Evolutionary conservation across 2,797 vertebrate species (phyloP), one percentile per base, ranked within the genome.

Genomic region (Pseudochromis fuscus): DNA sequence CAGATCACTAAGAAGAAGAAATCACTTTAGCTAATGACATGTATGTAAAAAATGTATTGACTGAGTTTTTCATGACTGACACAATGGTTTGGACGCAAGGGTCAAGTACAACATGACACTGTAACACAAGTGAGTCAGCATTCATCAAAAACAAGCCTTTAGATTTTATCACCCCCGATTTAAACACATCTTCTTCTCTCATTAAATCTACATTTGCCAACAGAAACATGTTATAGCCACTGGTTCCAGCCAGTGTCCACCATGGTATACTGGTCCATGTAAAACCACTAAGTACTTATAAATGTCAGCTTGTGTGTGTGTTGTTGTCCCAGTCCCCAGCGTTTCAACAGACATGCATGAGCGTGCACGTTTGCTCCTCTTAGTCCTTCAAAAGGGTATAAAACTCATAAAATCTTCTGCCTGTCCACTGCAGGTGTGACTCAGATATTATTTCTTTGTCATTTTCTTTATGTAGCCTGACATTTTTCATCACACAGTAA

Each of bases 401-500:
- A 5, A 19, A 67, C 51, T 57, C 59, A 83, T 83, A 52, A 76
- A 75, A 27, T 10, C 24, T 23, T 23, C 37, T 53, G n/a, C 31
- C 42, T 48, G 27, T 69, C 58, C 67, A 15, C 23, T 49, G 2
- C 28, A 19, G 7, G 18, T 9, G 23, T 27, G 65, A 77, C 60
- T 67, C 51, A 0, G 12, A 16, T 61, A 46, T 61, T 3, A 31
- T 66, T 57, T 60, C 35, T 55, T 66, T 72, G 38, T 76, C 60
- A 57, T 66, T 61, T 71, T 65, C 56, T 77, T 67, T 48, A 76
- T 65, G 48, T 44, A 44, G 48, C 45, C 18, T 67, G 72, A 71
- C 78, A 79, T 64, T 58, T 77, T 68, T 79, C 65, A 77, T 81
- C 27, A 52, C 42, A 63, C 62, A 69, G 33, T 62, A 40, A 79